These are phyloP conservation scores for Triplophysa dalaica DNA, from an alignment of 2,113 vertebrate species.

Conservation along the genomic window DNA sequence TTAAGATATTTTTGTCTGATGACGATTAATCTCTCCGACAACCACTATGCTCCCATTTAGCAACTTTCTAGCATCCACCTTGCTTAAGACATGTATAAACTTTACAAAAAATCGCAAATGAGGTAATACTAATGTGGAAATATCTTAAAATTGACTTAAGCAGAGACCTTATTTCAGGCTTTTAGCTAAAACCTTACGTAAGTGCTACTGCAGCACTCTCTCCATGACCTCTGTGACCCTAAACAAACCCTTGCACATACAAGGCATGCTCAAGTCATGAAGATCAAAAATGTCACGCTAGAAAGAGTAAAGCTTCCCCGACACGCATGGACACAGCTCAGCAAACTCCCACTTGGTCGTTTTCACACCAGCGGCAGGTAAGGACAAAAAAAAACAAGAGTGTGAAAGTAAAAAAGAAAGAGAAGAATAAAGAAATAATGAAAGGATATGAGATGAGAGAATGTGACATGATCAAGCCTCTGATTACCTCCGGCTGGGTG, in stretches of 20 bases:
- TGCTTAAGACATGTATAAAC: too few relatives aligned
- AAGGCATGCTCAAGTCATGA: not conserved
- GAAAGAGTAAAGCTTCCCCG: not conserved
- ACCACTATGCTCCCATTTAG: too few relatives aligned
- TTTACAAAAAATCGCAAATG: too few relatives aligned
- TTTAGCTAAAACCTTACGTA: too few relatives aligned
- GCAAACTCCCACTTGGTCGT: slow-evolving; percentile 14
- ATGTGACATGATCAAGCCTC: slow-evolving; percentile 55
- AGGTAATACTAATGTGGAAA: too few relatives aligned
- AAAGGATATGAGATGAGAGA: slow-evolving; percentile 51
- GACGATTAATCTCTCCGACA: too few relatives aligned
- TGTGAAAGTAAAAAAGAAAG: not conserved
- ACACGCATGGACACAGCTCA: not conserved
- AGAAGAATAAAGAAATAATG: slow-evolving; percentile 34
- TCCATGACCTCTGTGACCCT: too few relatives aligned
- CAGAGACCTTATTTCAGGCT: too few relatives aligned
- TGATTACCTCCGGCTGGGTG: slow-evolving; percentile 60
- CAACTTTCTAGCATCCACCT: too few relatives aligned
- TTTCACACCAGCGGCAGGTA: slow-evolving; percentile 20
- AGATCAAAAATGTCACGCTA: not conserved
- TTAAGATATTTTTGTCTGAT: too few relatives aligned
- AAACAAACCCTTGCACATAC: not conserved
- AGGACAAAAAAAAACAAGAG: slow-evolving; percentile 3
- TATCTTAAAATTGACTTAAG: too few relatives aligned
- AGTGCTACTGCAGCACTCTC: too few relatives aligned